Evolutionary conservation across 2,113 vertebrate species (phyloP).

Genomic region (Nannobrachium achirus): DNA sequence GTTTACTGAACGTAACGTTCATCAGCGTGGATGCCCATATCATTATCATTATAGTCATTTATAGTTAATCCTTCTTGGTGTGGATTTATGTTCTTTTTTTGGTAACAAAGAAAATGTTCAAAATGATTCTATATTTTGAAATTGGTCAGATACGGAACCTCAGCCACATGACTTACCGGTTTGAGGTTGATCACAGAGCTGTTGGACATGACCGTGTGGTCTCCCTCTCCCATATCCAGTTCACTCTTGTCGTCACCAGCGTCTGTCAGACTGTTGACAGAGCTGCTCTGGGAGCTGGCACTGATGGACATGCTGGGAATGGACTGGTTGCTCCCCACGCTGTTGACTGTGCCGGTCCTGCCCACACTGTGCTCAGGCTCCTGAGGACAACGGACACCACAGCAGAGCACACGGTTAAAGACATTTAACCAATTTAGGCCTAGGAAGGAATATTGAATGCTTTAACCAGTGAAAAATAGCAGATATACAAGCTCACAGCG

Average conservation of each 20-base stretch:
- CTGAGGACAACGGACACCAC: constrained; percentile 68
- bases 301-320: constrained; percentile 99
- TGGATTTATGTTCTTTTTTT: too few relatives aligned
- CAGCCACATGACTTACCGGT: constrained; percentile 81
- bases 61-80: too few relatives aligned
- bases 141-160: neutral
- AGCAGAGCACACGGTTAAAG: constrained; percentile 10
- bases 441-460: too few relatives aligned
- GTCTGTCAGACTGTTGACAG: constrained; percentile 97
- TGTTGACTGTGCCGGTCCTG: constrained; percentile 96
- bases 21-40: too few relatives aligned
- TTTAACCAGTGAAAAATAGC: too few relatives aligned
- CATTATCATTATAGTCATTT: too few relatives aligned
- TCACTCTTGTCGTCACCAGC: constrained; percentile 96
- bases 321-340: constrained; percentile 98
- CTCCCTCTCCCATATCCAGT: constrained; percentile 93
- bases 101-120: too few relatives aligned
- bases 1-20: too few relatives aligned
- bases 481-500: too few relatives aligned
- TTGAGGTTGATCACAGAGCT: constrained; percentile 96
- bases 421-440: too few relatives aligned
- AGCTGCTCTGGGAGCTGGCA: constrained; percentile 99
- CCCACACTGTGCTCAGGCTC: constrained; percentile 91
- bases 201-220: constrained; percentile 98
- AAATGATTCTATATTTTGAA: too few relatives aligned